These are phyloP conservation scores for Lytechinus pictus DNA, from an alignment of 35 echinoderm and acorn worm genomes.

Conservation along the genomic window DNA sequence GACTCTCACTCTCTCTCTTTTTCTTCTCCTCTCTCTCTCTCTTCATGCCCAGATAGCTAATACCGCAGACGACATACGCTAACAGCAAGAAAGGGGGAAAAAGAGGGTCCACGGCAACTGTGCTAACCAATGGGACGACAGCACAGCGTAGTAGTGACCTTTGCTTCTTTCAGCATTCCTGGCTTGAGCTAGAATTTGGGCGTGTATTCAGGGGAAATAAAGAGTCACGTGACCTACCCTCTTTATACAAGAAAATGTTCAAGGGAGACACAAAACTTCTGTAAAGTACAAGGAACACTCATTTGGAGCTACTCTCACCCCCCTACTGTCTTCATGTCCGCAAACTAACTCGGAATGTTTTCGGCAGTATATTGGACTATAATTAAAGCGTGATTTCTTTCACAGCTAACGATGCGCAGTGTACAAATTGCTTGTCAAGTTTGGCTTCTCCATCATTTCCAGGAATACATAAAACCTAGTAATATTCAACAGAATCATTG, in stretches of 20 bases:
- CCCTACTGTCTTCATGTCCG: neutral
- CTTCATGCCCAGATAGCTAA: neutral
- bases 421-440: too few species aligned
- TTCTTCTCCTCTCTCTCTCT: neutral
- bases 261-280: neutral
- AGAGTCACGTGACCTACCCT: neutral
- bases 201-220: conserved; percentile 10
- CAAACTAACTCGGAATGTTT: neutral
- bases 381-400: neutral
- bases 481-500: too few species aligned
- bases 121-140: conserved; percentile 11
- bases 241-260: neutral
- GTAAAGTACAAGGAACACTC: neutral
- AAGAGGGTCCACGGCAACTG: neutral
- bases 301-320: neutral
- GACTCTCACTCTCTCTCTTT: neutral
- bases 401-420: too few species aligned
- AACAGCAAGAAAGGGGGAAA: neutral
- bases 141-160: conserved; percentile 43
- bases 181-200: conserved; percentile 21
- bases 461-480: too few species aligned
- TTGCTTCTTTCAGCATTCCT: conserved; percentile 49
- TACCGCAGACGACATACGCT: neutral
- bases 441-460: too few species aligned
- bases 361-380: neutral